These are phyloP conservation scores for Elanus axillaris DNA, from an alignment of 2,113 vertebrate genomes.

Conservation along the genomic window DNA sequence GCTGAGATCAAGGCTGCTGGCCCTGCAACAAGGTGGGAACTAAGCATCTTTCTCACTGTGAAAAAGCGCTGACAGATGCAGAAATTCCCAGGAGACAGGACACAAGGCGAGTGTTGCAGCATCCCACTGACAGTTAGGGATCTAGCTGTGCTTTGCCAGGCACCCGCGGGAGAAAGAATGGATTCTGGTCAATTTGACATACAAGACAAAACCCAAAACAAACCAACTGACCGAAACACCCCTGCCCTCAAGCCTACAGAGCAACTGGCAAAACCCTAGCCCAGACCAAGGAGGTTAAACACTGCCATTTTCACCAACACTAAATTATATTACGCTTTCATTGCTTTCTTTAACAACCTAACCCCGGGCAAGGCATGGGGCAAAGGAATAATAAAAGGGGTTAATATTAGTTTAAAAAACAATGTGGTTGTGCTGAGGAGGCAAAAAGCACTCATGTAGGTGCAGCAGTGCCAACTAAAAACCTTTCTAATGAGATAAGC, in stretches of 20 bases:
- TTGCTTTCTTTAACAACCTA: background rate
- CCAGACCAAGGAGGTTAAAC: too few species aligned
- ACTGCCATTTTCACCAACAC: background rate
- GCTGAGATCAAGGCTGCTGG: background rate
- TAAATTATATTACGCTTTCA: fast-evolving
- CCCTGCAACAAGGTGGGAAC: background rate
- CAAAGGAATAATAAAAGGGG: background rate
- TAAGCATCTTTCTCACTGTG: background rate
- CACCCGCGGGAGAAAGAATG: fast-evolving
- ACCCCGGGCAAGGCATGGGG: background rate
- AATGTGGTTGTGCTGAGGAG: background rate
- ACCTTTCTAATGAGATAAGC: background rate
- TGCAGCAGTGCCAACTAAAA: background rate
- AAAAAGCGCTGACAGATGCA: background rate
- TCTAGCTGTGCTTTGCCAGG: background rate
- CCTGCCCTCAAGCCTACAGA: too few species aligned
- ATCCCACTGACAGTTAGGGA: background rate
- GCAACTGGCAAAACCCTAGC: background rate
- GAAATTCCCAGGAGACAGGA: background rate
- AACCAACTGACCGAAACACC: too few species aligned
- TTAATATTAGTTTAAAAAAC: background rate
- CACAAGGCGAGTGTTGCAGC: fast-evolving
- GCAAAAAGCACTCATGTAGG: fast-evolving
- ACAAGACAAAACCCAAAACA: fast-evolving
- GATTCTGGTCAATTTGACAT: background rate